A percentile compares a stretch with the other conserved stretches of the same genome.
Evolutionary conservation across 2,797 vertebrate species (phyloP).

Genomic region (Lerista edwardsae): DNA sequence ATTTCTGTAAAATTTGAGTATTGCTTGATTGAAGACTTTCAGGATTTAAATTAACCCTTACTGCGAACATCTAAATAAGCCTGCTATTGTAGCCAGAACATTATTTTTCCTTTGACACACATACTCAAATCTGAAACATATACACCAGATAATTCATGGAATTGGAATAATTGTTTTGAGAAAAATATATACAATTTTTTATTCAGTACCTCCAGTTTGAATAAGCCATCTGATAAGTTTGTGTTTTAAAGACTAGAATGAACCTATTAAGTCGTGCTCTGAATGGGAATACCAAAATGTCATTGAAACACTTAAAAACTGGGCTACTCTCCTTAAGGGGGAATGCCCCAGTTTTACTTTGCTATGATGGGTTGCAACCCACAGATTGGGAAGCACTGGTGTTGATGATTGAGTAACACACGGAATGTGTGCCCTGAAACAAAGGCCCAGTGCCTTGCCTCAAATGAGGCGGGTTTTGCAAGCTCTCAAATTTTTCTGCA

Average conservation of each 20-base stretch:
- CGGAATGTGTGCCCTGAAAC: too few species aligned
- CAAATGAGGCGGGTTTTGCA: too few species aligned
- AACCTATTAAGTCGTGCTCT: conserved; percentile 15
- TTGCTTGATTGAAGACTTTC: conserved; percentile 42
- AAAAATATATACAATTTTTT: conserved; percentile 17
- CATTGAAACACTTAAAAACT: conserved; percentile 22
- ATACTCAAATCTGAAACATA: not conserved
- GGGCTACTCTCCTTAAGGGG: too few species aligned
- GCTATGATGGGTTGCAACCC: too few species aligned
- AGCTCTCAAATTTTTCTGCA: too few species aligned
- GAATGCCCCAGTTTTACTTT: too few species aligned
- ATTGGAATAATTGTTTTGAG: conserved; percentile 2
- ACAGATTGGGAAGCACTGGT: too few species aligned
- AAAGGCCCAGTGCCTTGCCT: too few species aligned
- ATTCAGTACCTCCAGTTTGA: conserved; percentile 1
- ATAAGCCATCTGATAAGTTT: conserved; percentile 11
- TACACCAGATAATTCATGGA: not conserved
- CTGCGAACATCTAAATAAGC: not conserved
- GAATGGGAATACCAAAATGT: not conserved
- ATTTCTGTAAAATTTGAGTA: conserved; percentile 31
- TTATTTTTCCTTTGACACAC: not conserved
- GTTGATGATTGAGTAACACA: too few species aligned
- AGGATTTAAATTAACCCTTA: conserved; percentile 27
- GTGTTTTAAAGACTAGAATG: conserved; percentile 27
- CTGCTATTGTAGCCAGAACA: not conserved